Evolutionary conservation across 2,888 invertebrate genomes (phyloP), one percentile per base, ranked within the genome.

Genomic region (Synanthedon andrenaeformis): DNA sequence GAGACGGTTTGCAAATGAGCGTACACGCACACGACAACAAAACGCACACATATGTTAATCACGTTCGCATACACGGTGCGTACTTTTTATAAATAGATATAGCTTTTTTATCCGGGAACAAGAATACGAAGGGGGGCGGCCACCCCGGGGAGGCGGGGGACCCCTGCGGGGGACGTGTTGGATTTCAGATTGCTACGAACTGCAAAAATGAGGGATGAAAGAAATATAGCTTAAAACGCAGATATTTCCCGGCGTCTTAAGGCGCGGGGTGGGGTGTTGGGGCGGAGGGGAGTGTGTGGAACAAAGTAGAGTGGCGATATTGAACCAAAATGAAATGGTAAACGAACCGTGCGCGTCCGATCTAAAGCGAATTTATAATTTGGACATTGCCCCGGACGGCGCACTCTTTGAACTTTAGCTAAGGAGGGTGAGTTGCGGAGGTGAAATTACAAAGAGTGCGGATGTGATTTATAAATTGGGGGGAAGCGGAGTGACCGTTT

Each of bases 121-220:
- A 85, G 87, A 86, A 85, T 83, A 69, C 66, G 69, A 61, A 72
- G 78, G 81, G 83, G 78, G 80, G 78, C 77, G 70, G 74, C 79
- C 82, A 79, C 82, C 82, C 79, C 70, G 63, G 62, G 67, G 72
- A 70, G 75, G 78, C 74, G 76, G 76, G 72, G 70, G 56, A 69
- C 76, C 83, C 80, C 82, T 73, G 81, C 80, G 82, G 85, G 86
- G 83, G 88, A 84, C 86, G 88, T 86, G 85, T 85, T 85, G 87
- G 88, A 84, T 86, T 87, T 85, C 87, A 88, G 88, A 88, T 88
- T 88, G 88, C 88, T 88, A 86, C 88, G 86, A 87, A 88, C 88
- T 88, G 88, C 88, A 88, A 88, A 88, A 88, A 88, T 88, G 88
- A 88, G 88, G 88, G 88, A 88, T 88, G 88, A 88, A 88, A 88